Evolutionary conservation across 2,888 invertebrate genomes (phyloP), one percentile per base, ranked within the genome.

Genomic region (Andrena bucephala): DNA sequence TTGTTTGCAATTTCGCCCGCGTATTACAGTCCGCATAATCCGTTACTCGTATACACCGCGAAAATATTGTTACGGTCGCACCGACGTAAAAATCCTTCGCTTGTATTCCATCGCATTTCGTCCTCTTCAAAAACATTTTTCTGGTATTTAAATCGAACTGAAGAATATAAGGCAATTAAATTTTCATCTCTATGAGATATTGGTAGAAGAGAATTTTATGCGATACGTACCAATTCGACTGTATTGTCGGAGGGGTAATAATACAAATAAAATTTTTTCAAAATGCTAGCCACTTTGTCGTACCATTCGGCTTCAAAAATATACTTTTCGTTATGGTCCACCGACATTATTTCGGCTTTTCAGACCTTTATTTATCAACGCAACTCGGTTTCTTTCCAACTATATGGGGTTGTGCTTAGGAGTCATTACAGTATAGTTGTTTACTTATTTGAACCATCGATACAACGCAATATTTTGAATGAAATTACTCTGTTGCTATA

Each of bases 261-360:
- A 89, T 96, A 96, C 66, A 98, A 94, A 90, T 96, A 95, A 93
- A 97, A 98, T 83, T 96, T 96, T 89, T 97, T 96, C 29, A 96
- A 94, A 20, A 97, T 95, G 57, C 96, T 96, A 0, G 97, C 96
- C 90, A 97, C 96, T 87, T 96, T 96, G 92, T 98, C 98, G 92
- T 96, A 98, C 98, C 98, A 99, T 94, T 98, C 98, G 2, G 97
- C 97, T 78, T 96, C 93, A 94, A 97, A 97, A 48, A 94, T 92
- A 85, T 94, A 93, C 67, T 94, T 92, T 70, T 93, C 91, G 50
- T 89, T 52, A 36, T 85, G 76, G 67, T 91, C 89, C 29, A 67
- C 29, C 2, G 91, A 87, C 91, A 92, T 92, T 84, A 63, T 84
- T 72, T 65, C 3, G 6, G 1, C 4, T 57, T 27, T 24, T 57